phyloP scores from a whole-genome alignment of 2,797 vertebrate species.

The Molothrus aeneus region DNA sequence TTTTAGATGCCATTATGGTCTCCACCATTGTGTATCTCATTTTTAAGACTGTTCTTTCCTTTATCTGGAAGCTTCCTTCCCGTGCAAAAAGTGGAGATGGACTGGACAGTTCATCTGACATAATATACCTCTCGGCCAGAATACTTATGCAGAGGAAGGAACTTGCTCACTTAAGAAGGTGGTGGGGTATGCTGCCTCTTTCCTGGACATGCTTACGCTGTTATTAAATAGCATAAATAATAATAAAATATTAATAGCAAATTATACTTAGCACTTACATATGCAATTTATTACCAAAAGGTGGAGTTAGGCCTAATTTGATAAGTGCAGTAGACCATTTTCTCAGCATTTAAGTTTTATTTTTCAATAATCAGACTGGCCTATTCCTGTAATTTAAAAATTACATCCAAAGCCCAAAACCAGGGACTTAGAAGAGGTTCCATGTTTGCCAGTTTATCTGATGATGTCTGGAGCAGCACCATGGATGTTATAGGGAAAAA shows the following conservation, averaged over 20 bases:
- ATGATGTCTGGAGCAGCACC: background rate
- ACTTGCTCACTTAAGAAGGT: slow-evolving; percentile 42
- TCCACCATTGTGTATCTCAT: slow-evolving; percentile 10
- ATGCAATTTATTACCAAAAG: slow-evolving; percentile 19
- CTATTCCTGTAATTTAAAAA: background rate
- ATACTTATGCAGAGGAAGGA: slow-evolving; percentile 48
- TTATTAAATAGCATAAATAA: slow-evolving; percentile 52
- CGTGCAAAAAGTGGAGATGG: background rate
- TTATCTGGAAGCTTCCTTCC: slow-evolving; percentile 42
- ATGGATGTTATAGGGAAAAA: background rate
- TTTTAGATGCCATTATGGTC: slow-evolving; percentile 62
- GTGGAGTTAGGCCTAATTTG: background rate
- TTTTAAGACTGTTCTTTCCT: slow-evolving; percentile 34
- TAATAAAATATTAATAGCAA: slow-evolving; percentile 56
- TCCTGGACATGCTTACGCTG: background rate
- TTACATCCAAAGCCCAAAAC: background rate
- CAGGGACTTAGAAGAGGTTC: background rate
- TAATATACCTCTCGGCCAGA: slow-evolving; percentile 41
- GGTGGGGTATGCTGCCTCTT: slow-evolving; percentile 26
- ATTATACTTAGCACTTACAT: slow-evolving; percentile 38
- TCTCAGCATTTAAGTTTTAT: background rate
- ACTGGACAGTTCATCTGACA: background rate
- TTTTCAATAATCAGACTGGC: background rate
- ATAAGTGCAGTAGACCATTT: background rate
- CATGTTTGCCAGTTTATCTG: background rate